Evolutionary conservation across 1,140 invertebrate species (phyloP), one percentile per base, ranked within the genome.

Genomic region (Cotesia glomerata): DNA sequence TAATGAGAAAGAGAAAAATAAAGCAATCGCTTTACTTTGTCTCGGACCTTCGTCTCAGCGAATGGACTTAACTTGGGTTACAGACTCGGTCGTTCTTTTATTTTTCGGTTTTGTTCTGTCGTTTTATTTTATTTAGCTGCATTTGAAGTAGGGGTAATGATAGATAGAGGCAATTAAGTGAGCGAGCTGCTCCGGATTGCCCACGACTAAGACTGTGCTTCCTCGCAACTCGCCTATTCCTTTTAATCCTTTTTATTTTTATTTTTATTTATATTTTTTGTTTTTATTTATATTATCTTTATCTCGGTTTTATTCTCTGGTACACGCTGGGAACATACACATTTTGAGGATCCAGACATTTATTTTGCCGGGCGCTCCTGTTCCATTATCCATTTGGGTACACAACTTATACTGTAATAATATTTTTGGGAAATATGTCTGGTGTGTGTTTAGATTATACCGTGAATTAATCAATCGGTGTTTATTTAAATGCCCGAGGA

Each of bases 121-220:
- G n/a, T 34, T 39, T 13, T 45, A n/a, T 14, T 8, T 59, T 36
- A 34, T 36, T 69, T 14, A 26, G 39, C 51, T 14, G 14, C 56
- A 63, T 67, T 16, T 26, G 16, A 14, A 59, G 74, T 74, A 69
- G 74, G 75, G 75, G 75, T 77, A 76, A 75, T 78, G 77, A 78
- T 78, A 75, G 77, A 78, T 78, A 72, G 74, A 72, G 72, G 77
- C 77, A 78, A 78, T 78, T 78, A 78, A 78, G 73, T 71, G 74
- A 76, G 73, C 75, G 73, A 75, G 62, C 73, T 65, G 75, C 63
- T 64, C 66, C 35, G 73, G 70, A 75, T 78, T 75, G 71, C 65
- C 74, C 71, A 51, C 58, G 59, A 34, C 32, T 5, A 18, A 62
- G 59, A 58, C 14, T 58, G 14, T 26, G 56, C 56, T 58, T 58